Conservation (phyloP, 2,888 invertebrate species). For the Automeris io region DNA sequence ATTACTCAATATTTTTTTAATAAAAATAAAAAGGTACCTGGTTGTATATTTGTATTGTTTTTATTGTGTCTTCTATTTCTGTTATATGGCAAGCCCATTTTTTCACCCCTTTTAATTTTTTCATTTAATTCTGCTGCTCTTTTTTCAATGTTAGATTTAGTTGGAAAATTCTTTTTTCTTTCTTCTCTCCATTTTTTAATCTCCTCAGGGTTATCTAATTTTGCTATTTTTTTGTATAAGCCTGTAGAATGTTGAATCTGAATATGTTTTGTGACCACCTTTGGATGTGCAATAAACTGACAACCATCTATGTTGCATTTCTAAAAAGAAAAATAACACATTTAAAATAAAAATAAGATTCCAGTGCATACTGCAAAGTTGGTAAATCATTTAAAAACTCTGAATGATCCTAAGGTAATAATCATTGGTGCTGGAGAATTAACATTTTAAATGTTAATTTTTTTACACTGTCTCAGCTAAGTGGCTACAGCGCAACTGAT, state of each 20-base stretch:
- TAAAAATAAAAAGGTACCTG: constrained; percentile 18
- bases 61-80: constrained; percentile 42
- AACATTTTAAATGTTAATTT: no score
- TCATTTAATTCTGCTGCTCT: constrained; percentile 80
- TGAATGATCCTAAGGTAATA: no score
- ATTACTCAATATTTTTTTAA: no score
- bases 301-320: constrained; percentile 90
- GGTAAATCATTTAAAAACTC: no score
- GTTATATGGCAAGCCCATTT: constrained; percentile 68
- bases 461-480: no score
- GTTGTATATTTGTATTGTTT: constrained; percentile 29
- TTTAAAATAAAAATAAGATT: no score
- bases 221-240: constrained; percentile 85
- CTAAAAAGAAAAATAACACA: constrained; percentile 32
- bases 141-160: constrained; percentile 80
- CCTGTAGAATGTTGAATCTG: constrained; percentile 91
- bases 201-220: constrained; percentile 86
- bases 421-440: no score
- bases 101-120: constrained; percentile 85
- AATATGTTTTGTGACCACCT: constrained; percentile 88
- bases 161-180: constrained; percentile 87
- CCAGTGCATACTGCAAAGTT: no score
- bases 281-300: constrained; percentile 85
- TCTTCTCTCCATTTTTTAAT: constrained; percentile 90
- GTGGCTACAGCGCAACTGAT: no score